phyloP scores from a whole-genome alignment of 2,888 invertebrate species.

The Dexiosoma caninum region DNA sequence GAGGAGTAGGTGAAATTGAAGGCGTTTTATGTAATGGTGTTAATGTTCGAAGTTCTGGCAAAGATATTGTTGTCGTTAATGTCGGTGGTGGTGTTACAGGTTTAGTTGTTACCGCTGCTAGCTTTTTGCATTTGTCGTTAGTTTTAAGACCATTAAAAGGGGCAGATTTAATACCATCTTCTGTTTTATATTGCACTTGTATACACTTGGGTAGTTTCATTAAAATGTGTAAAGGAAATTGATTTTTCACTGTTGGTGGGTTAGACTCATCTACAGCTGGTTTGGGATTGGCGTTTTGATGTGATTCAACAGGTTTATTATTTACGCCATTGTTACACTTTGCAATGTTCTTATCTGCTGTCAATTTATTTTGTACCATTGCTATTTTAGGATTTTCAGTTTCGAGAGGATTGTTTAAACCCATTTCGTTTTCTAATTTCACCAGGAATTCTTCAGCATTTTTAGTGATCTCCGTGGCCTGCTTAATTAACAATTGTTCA shows the following conservation, averaged over 20 bases:
- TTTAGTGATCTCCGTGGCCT: conserved; percentile 55
- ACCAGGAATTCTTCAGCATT: conserved; percentile 56
- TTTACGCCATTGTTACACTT: conserved; percentile 1
- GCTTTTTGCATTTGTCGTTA: conserved; percentile 29
- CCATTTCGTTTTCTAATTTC: conserved; percentile 57
- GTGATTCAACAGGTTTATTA: neutral
- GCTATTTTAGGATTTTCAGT: conserved; percentile 39
- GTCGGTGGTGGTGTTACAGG: neutral
- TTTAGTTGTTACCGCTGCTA: neutral
- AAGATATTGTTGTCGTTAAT: conserved; percentile 63
- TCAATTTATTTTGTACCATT: conserved; percentile 35
- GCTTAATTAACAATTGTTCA: conserved; percentile 55
- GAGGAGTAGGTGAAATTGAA: conserved; percentile 16
- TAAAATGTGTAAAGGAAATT: conserved; percentile 57
- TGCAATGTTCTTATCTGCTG: neutral
- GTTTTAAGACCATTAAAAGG: conserved; percentile 55
- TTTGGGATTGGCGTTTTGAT: too few relatives aligned
- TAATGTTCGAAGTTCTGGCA: conserved; percentile 62
- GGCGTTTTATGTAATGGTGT: conserved; percentile 61
- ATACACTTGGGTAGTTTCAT: conserved; percentile 60
- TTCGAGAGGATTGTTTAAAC: conserved; percentile 43
- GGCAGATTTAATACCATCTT: conserved; percentile 50
- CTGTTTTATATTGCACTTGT: conserved; percentile 59
- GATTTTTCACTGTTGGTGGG: conserved; percentile 25
- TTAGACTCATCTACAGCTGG: neutral